Base-by-base conservation (phyloP, 1,140 invertebrate species). In the Zaprionus davidi region DNA sequence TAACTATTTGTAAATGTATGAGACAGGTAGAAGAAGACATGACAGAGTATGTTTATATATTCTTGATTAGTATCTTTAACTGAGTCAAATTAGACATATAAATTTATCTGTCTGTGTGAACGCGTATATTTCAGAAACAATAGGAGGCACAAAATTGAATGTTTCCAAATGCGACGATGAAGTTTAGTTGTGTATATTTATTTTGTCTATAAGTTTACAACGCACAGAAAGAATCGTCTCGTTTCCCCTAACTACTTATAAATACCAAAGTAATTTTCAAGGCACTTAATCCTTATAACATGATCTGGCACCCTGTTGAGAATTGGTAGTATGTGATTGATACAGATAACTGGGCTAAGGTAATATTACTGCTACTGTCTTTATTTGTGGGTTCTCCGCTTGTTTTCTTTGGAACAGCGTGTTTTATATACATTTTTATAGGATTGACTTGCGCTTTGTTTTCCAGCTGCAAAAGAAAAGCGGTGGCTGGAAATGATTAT, bases 401-500 rank as follows among this genome's bases (percentile, higher is more conserved):
- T 11, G 31, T 34, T 9, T 9, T 9, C 31, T 34, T 34, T 34
- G 31, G 9, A 34, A 34, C 31, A 34, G 3, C 9, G 64, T 46
- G 58, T 77, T 80, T 59, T 69, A 59, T 86, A 80, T 83, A 76
- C 77, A 78, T 81, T 81, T 87, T 88, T 81, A 77, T 88, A 69
- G 76, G 76, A 67, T 78, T 86, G 78, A 63, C 74, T 87, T 62
- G 86, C 85, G 76, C 65, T 57, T 76, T 83, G 71, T 69, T 78
- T 69, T 77, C 46, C 51, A 63, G 64, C 49, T 60, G 46, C 65
- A 56, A 67, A 44, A 36, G 71, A 70, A 74, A 86, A 68, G 70
- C 81, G 82, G 82, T 82, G 82, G 72, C 71, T 90, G 85, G 81
- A 90, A 90, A 90, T 90, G 85, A 90, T 90, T 90, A 90, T 90